Percentiles rank a stretch among this genome's conserved stretches.
phyloP scores from a whole-genome alignment of 2,888 invertebrate genomes.

The Drosophila leonis region DNA sequence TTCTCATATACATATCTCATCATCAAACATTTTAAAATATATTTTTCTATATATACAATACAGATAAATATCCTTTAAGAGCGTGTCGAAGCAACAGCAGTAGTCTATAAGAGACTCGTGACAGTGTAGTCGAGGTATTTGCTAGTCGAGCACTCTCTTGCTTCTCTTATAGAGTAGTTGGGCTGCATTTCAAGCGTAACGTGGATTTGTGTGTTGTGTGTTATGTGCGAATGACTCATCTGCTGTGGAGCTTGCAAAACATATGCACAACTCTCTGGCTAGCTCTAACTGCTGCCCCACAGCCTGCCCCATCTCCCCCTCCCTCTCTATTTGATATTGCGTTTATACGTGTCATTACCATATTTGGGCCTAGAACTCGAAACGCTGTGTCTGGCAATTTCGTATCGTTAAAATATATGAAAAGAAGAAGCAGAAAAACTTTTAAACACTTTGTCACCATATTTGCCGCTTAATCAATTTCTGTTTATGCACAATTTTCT shows the following conservation, averaged over 20 bases:
- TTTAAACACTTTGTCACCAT: constrained; percentile 75
- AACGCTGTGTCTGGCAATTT: constrained; percentile 52
- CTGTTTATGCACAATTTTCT: constrained; percentile 63
- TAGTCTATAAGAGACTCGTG: neutral
- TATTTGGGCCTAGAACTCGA: constrained; percentile 68
- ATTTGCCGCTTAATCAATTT: constrained; percentile 78
- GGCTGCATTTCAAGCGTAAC: constrained; percentile 61
- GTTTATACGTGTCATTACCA: constrained; percentile 72
- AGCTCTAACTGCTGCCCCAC: neutral
- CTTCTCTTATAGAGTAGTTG: constrained; percentile 22
- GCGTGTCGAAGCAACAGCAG: neutral
- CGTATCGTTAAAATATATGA: constrained; percentile 12
- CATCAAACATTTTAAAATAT: too few species aligned
- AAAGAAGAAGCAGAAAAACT: constrained; percentile 17
- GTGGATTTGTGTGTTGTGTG: constrained; percentile 6
- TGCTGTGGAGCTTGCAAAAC: constrained; percentile 21
- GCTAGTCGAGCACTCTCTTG: constrained; percentile 8
- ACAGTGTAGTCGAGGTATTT: neutral
- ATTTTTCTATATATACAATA: too few species aligned
- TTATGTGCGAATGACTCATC: constrained; percentile 49
- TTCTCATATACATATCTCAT: too few species aligned
- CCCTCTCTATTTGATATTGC: constrained; percentile 34
- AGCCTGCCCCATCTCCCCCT: neutral
- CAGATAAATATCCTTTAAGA: too few species aligned
- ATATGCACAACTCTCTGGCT: constrained; percentile 33